These are phyloP conservation scores for Chionomys nivalis DNA, from an alignment of 2,113 vertebrate genomes.

Conservation along the genomic window DNA sequence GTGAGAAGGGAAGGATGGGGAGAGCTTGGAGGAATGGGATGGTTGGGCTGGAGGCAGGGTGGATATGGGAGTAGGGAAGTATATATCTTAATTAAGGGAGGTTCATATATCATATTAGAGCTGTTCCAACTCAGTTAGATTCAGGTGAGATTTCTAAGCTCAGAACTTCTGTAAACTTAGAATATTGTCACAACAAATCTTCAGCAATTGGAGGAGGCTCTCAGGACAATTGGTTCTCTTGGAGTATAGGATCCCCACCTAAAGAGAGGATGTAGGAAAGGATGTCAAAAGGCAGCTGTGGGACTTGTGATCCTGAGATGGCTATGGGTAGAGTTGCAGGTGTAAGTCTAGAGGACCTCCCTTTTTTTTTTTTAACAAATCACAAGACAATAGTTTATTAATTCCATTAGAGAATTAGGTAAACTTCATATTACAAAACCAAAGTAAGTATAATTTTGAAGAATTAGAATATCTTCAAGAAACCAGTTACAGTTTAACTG, in stretches of 20 bases:
- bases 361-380: too few relatives aligned
- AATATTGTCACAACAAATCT: neutral
- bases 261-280: neutral
- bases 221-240: neutral
- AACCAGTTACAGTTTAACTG: neutral
- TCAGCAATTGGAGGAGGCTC: neutral
- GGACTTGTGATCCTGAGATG: neutral
- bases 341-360: neutral
- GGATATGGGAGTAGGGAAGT: too few relatives aligned
- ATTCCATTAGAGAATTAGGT: constrained; percentile 34
- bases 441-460: constrained; percentile 5
- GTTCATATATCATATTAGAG: neutral
- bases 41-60: too few relatives aligned
- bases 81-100: neutral
- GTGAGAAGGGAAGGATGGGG: too few relatives aligned
- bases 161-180: neutral
- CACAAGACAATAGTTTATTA: neutral
- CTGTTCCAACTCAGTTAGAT: neutral
- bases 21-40: too few relatives aligned
- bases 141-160: neutral
- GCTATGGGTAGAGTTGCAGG: neutral
- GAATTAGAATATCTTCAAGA: constrained; percentile 29
- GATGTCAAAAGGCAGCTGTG: neutral
- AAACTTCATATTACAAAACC: constrained; percentile 31
- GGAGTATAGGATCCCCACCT: neutral